Base-by-base conservation (phyloP, 2,113 vertebrate genomes). In the Patagioenas fasciata region DNA sequence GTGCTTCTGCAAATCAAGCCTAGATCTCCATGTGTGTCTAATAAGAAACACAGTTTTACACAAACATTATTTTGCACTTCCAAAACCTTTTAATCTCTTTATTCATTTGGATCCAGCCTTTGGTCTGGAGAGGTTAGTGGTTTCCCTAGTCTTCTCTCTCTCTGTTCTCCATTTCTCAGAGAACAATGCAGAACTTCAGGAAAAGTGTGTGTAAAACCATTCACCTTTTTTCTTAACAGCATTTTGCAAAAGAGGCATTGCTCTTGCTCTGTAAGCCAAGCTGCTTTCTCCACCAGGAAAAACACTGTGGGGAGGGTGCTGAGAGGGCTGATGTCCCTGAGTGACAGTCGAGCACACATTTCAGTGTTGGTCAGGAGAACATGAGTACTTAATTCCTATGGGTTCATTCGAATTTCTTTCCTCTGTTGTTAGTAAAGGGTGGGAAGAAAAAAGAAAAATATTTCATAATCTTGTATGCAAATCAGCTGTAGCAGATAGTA, bases 301-400 rank as follows among this genome's bases (percentile, higher is more conserved):
- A 90, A n/a, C 21, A 74, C 26, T 70, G 56, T 40, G 42, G 10
- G n/a, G 47, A 62, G 3, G 5, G 9, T 84, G 24, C 13, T 85
- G 71, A 89, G 58, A 40, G 40, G 40, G 40, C 40, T 40, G 14
- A 64, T 62, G 48, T 47, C 13, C 34, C 38, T 2, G 4, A 38
- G 34, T 4, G 14, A 23, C 0, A 0, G 32, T 32, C 18, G 64
- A 67, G 21, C 0, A 1, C 18, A 28, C 1, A 1, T 58, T 90
- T 80, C 23, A 17, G 57, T 64, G 28, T 32, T 89, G 72, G 56
- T 48, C 19, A 47, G 48, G 47, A 66, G 51, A 47, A 70, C 0
- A 1, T 0, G 1, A 38, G 36, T 10, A 23, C 24, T 85, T 70
- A 48, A 66, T 44, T 85, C 34, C 40, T 13, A 7, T 5, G 6